phyloP scores from a whole-genome alignment of 2,888 invertebrate species.

The Endomychus coccineus region DNA sequence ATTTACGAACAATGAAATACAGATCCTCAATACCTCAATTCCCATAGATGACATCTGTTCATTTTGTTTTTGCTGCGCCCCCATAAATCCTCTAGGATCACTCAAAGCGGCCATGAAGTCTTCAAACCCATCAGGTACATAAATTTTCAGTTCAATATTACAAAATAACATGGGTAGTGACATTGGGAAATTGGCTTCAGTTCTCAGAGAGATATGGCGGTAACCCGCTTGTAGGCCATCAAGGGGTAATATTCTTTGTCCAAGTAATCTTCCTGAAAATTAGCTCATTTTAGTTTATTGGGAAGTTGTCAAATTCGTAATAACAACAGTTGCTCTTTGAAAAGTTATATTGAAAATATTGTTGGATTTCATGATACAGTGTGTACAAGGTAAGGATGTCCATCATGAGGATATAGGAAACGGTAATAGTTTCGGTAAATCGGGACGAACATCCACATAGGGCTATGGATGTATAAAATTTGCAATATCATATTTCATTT shows the following conservation, averaged over 20 bases:
- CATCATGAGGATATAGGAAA: too few species aligned
- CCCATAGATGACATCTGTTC: conserved; percentile 95
- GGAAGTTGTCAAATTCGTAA: too few species aligned
- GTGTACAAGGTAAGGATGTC: too few species aligned
- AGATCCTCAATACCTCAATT: conserved; percentile 55
- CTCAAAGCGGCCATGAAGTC: conserved; percentile 97
- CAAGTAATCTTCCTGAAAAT: conserved; percentile 65
- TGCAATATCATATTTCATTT: too few species aligned
- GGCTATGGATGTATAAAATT: too few species aligned
- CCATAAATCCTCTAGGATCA: conserved; percentile 87
- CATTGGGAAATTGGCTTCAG: conserved; percentile 99
- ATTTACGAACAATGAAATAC: background rate
- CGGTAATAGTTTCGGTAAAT: too few species aligned
- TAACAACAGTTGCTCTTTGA: too few species aligned
- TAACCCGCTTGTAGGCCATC: conserved; percentile 98
- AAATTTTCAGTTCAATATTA: conserved; percentile 97
- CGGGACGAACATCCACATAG: too few species aligned
- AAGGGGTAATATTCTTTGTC: conserved; percentile 93
- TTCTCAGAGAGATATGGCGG: conserved; percentile 92
- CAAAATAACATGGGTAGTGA: conserved; percentile 98
- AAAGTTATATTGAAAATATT: too few species aligned
- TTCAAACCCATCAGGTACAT: conserved; percentile 98
- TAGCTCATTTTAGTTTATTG: too few species aligned
- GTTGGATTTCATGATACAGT: too few species aligned
- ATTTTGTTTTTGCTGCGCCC: conserved; percentile 76